Conservation (phyloP, 1,140 invertebrate species). For the Diachasmimorpha longicaudata region DNA sequence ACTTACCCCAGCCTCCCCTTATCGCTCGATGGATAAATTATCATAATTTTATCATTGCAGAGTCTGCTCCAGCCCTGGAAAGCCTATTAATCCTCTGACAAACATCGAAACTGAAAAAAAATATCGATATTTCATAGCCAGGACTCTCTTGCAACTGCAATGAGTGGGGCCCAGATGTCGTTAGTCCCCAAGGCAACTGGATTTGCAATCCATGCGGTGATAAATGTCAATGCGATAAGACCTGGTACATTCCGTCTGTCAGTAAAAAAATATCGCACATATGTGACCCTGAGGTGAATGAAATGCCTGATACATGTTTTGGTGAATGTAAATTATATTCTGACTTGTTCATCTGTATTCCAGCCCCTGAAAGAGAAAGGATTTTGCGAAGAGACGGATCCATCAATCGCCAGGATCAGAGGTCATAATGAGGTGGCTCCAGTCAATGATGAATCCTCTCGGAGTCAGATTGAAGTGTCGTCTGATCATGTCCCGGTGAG, state of each 20-base stretch:
- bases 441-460: neutral
- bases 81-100: conserved; percentile 9
- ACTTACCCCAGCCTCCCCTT: too few species aligned
- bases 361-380: neutral
- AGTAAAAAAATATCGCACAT: conserved; percentile 11
- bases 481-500: neutral
- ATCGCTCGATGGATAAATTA: neutral
- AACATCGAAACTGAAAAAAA: neutral
- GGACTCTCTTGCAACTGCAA: conserved; percentile 11
- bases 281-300: conserved; percentile 9
- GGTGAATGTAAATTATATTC: neutral
- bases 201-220: conserved; percentile 23
- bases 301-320: neutral
- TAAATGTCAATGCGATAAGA: conserved; percentile 23
- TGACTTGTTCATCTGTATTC: neutral
- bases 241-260: neutral
- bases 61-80: conserved; percentile 11
- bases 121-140: conserved; percentile 1
- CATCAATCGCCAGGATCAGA: neutral
- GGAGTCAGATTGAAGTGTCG: neutral
- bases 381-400: neutral
- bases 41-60: conserved; percentile 20
- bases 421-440: neutral
- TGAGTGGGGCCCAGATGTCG: conserved; percentile 25
- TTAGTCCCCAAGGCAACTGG: conserved; percentile 20